Evolutionary conservation across 2,888 invertebrate species (phyloP).

Genomic region (Shargacucullia verbasci): DNA sequence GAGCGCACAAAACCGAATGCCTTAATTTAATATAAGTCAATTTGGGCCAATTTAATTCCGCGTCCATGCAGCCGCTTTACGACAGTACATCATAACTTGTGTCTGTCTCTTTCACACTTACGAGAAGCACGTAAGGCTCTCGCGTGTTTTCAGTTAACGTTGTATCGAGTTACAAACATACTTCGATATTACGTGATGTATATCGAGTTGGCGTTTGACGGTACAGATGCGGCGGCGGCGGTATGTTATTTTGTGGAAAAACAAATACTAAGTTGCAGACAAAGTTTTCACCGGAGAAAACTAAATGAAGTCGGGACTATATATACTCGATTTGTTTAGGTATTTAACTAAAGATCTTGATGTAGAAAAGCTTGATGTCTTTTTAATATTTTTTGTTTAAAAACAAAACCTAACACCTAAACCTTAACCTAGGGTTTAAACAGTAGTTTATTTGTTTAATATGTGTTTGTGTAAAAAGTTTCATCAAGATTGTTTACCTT

Average conservation of each 20-base stretch:
- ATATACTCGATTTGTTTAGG: no score
- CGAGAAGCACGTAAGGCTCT: conserved; percentile 44
- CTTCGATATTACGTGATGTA: conserved; percentile 45
- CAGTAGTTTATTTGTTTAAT: no score
- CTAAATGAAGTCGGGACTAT: no score
- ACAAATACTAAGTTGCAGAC: conserved; percentile 22
- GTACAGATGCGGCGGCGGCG: conserved; percentile 15
- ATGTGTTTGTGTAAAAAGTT: no score
- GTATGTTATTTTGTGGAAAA: conserved; percentile 22
- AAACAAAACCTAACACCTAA: no score
- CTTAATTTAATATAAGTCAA: conserved; percentile 87
- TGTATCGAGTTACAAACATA: conserved; percentile 59
- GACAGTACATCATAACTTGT: conserved; percentile 66
- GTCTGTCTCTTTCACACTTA: conserved; percentile 61
- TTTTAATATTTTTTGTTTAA: no score
- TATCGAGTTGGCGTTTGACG: conserved; percentile 36
- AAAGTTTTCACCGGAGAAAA: conserved; percentile 12
- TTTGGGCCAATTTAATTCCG: conserved; percentile 86
- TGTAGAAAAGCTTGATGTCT: no score
- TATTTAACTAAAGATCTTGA: no score
- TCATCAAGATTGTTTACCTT: no score
- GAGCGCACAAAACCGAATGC: conserved; percentile 83
- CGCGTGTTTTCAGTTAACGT: conserved; percentile 55
- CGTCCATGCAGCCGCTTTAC: conserved; percentile 77
- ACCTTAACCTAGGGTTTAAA: no score